These are phyloP conservation scores for Anolis carolinensis DNA, from an alignment of 2,113 vertebrate genomes.

Conservation along the genomic window DNA sequence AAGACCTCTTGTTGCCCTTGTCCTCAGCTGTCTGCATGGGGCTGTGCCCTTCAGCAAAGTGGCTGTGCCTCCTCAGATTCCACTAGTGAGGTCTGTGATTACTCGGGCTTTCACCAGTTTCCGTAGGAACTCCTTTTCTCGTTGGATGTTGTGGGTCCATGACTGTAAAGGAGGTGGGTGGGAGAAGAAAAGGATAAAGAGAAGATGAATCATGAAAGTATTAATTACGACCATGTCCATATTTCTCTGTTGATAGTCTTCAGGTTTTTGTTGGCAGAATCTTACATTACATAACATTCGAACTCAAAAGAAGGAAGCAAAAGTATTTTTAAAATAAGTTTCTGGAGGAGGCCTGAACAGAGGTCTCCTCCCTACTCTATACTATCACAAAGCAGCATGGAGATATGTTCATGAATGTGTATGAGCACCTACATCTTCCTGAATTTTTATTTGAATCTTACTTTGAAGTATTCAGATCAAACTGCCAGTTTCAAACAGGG, in stretches of 20 bases:
- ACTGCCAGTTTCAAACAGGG: neutral
- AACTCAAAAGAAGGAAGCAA: neutral
- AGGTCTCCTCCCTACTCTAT: neutral
- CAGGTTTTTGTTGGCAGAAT: neutral
- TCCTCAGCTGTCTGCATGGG: slow-evolving; percentile 48
- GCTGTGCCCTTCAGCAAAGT: slow-evolving; percentile 51
- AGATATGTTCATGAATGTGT: neutral
- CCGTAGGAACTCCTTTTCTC: slow-evolving; percentile 95
- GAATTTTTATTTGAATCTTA: neutral
- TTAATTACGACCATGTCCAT: slow-evolving; percentile 15
- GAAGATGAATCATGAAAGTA: slow-evolving; percentile 23
- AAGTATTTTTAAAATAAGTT: neutral
- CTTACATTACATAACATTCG: neutral
- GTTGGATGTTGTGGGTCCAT: slow-evolving; percentile 97
- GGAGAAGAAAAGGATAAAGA: neutral
- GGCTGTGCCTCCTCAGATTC: slow-evolving; percentile 83
- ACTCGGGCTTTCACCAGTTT: slow-evolving; percentile 94
- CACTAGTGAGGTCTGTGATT: slow-evolving; percentile 93
- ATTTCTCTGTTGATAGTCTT: neutral
- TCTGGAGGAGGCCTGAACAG: neutral
- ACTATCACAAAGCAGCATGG: neutral
- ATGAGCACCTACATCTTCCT: neutral
- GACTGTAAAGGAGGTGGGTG: slow-evolving; percentile 79
- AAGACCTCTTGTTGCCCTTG: slow-evolving; percentile 59
- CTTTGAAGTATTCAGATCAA: neutral